A percentile compares a stretch with the other conserved stretches of the same genome.
These are phyloP conservation scores for Pterophyllum scalare DNA, from an alignment of 2,113 vertebrate species.

Conservation along the genomic window DNA sequence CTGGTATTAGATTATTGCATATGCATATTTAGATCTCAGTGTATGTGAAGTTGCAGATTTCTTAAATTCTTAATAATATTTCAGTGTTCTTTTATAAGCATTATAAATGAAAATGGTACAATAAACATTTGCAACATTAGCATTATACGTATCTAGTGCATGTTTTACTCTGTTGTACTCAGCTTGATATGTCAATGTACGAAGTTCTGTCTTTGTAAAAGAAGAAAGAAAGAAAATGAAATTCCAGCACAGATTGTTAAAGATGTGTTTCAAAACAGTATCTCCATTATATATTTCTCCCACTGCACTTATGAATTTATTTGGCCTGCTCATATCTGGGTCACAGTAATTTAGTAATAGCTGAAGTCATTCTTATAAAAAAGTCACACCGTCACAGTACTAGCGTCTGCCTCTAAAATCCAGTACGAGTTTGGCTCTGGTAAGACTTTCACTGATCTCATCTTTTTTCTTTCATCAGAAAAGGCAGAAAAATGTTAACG, in stretches of 20 bases:
- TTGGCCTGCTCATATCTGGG: slow-evolving; percentile 2
- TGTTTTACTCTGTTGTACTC: too few species aligned
- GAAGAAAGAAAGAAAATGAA: neutral
- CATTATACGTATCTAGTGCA: too few species aligned
- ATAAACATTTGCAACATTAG: too few species aligned
- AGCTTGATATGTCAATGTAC: too few species aligned
- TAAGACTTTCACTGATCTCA: neutral
- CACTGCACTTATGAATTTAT: neutral
- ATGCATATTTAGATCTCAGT: too few species aligned
- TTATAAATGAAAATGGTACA: too few species aligned
- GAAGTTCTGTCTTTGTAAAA: neutral
- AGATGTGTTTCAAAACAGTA: neutral
- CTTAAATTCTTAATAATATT: too few species aligned
- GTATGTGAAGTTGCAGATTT: too few species aligned
- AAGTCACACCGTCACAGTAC: neutral
- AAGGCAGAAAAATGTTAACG: slow-evolving; percentile 7
- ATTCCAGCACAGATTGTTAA: neutral
- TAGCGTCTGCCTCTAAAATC: neutral
- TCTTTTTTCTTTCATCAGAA: neutral
- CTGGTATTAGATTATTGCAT: too few species aligned
- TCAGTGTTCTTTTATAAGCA: too few species aligned
- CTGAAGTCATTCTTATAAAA: neutral
- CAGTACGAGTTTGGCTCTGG: neutral
- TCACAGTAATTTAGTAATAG: neutral
- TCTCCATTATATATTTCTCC: neutral